phyloP scores from a whole-genome alignment of 2,888 invertebrate species.

The Peribatodes rhomboidaria region DNA sequence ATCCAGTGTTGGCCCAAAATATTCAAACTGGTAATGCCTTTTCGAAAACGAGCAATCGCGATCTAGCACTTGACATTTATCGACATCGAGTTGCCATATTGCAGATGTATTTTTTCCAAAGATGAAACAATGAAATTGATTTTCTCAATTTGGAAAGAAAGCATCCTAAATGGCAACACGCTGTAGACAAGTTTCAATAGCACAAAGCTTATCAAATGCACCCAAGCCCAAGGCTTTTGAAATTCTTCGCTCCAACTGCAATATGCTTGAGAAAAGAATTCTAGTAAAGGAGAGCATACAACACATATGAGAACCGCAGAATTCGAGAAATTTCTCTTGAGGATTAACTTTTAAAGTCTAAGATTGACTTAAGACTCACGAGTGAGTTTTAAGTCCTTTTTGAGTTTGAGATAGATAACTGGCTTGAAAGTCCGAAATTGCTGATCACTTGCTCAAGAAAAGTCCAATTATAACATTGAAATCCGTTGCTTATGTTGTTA shows the following conservation, averaged over 20 bases:
- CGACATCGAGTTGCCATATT: constrained; percentile 1
- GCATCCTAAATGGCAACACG: constrained; percentile 2
- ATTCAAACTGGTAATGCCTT: background rate
- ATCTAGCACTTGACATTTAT: constrained; percentile 19
- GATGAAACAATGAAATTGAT: background rate
- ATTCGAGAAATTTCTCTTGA: background rate
- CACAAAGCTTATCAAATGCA: constrained; percentile 25
- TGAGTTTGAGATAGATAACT: too few relatives aligned
- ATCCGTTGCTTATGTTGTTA: background rate
- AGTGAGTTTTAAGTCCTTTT: too few relatives aligned
- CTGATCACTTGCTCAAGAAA: too few relatives aligned
- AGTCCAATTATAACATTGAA: background rate
- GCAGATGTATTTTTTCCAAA: background rate
- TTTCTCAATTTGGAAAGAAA: background rate
- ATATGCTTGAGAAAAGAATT: background rate
- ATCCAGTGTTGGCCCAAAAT: constrained; percentile 10
- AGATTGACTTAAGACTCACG: background rate
- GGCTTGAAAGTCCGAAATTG: background rate
- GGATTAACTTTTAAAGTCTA: background rate
- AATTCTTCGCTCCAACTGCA: constrained; percentile 11
- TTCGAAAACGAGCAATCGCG: constrained; percentile 16
- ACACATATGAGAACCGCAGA: background rate
- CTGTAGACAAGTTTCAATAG: constrained; percentile 7
- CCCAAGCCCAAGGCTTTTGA: constrained; percentile 11
- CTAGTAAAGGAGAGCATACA: constrained; percentile 14